phyloP scores from a whole-genome alignment of 2,888 invertebrate genomes.

The Leistus spinibarbis region DNA sequence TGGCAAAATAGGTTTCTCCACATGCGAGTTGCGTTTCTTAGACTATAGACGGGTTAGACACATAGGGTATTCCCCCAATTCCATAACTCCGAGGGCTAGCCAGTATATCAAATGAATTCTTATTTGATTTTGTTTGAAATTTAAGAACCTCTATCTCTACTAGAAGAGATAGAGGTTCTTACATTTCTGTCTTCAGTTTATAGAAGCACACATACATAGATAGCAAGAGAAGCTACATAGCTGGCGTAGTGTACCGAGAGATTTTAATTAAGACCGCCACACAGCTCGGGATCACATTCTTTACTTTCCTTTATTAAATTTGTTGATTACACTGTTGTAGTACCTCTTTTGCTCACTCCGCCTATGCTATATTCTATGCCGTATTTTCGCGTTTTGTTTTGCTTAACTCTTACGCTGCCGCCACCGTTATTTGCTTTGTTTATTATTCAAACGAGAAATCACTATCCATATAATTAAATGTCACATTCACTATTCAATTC shows the following conservation, averaged over 20 bases:
- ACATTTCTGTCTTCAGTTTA: neutral
- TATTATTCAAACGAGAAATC: neutral
- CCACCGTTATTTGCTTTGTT: neutral
- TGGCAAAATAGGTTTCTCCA: too few relatives aligned
- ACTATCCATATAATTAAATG: neutral
- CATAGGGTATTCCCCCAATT: too few relatives aligned
- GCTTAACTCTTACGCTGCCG: neutral
- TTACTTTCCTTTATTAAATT: conserved; percentile 19
- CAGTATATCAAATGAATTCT: too few relatives aligned
- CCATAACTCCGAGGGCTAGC: too few relatives aligned
- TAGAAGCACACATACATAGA: neutral
- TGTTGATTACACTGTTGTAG: conserved; percentile 15
- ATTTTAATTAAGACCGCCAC: conserved; percentile 16
- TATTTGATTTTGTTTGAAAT: too few relatives aligned
- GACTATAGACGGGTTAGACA: too few relatives aligned
- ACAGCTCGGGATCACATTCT: neutral
- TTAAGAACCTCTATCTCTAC: too few relatives aligned
- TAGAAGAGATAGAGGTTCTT: too few relatives aligned
- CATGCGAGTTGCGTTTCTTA: too few relatives aligned
- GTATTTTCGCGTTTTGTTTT: neutral
- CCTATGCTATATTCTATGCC: neutral
- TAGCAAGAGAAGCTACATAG: neutral
- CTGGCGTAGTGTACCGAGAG: neutral
- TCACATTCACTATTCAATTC: neutral
- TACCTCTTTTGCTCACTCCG: neutral